Evolutionary conservation across 2,797 vertebrate species (phyloP).

Genomic region (Salarias fasciatus): DNA sequence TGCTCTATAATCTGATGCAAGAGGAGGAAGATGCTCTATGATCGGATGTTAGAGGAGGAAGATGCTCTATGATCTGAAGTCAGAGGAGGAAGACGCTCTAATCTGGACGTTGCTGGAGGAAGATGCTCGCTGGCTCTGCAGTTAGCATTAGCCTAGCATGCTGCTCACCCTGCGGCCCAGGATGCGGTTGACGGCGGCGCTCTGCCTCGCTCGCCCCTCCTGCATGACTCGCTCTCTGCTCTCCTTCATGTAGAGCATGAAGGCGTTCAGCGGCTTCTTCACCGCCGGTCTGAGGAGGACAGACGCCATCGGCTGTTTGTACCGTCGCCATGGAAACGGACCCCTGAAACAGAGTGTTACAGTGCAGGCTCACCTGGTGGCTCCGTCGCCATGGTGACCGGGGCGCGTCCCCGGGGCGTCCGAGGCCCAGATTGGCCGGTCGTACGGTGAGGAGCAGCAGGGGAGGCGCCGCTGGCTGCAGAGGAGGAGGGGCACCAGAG

Average conservation of each 20-base stretch:
- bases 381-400: not conserved
- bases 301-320: too few relatives aligned
- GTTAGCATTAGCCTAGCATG: not conserved
- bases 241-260: slow-evolving; percentile 99
- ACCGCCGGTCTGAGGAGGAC: slow-evolving; percentile 72
- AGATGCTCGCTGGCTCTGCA: too few relatives aligned
- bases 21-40: too few relatives aligned
- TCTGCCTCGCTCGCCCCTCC: slow-evolving; percentile 59
- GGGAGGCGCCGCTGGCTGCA: slow-evolving; percentile 61
- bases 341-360: too few relatives aligned
- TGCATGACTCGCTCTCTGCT: slow-evolving; percentile 71
- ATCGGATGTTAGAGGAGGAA: too few relatives aligned
- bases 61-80: too few relatives aligned
- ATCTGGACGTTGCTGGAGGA: too few relatives aligned
- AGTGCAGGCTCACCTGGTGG: slow-evolving; percentile 36
- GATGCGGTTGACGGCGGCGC: slow-evolving; percentile 68
- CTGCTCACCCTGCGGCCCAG: slow-evolving; percentile 85
- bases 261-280: slow-evolving; percentile 98
- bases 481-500: slow-evolving; percentile 64
- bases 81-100: too few relatives aligned
- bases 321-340: too few relatives aligned
- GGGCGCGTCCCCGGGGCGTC: not conserved
- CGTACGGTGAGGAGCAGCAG: slow-evolving; percentile 15
- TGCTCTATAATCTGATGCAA: too few relatives aligned
- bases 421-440: slow-evolving; percentile 26